phyloP scores from a whole-genome alignment of 2,888 invertebrate genomes.

The Plagiodera versicolora region DNA sequence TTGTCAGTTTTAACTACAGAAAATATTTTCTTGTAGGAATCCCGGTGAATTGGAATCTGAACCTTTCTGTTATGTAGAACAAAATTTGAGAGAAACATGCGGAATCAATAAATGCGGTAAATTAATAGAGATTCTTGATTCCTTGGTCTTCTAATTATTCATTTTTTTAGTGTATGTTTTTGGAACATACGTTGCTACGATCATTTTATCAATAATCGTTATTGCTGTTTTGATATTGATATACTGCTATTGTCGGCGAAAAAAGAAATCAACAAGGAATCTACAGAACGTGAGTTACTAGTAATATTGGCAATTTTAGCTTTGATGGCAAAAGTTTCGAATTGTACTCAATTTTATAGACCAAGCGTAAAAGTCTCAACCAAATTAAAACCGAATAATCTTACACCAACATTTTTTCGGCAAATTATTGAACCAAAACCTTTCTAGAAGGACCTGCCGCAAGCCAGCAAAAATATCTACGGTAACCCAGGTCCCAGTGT shows the following conservation, averaged over 20 bases:
- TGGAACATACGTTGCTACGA: conserved; percentile 77
- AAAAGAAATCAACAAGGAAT: conserved; percentile 53
- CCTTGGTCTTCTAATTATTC: not conserved
- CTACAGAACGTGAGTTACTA: conserved; percentile 63
- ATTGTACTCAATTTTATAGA: too few relatives aligned
- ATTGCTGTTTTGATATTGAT: conserved; percentile 60
- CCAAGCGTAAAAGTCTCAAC: too few relatives aligned
- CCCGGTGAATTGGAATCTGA: conserved; percentile 78
- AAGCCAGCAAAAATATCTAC: conserved; percentile 79
- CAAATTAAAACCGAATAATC: too few relatives aligned
- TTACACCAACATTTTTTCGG: not conserved
- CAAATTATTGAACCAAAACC: not conserved
- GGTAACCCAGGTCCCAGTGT: conserved; percentile 72
- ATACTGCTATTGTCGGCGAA: conserved; percentile 67
- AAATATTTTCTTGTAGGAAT: conserved; percentile 66
- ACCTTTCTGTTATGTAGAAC: conserved; percentile 89
- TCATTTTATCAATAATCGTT: conserved; percentile 59
- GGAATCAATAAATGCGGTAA: conserved; percentile 47
- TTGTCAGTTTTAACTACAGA: not conserved
- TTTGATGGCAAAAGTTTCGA: too few relatives aligned
- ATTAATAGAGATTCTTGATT: not conserved
- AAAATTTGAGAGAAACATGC: conserved; percentile 78
- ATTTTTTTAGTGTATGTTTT: conserved; percentile 69
- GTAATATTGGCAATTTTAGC: too few relatives aligned
- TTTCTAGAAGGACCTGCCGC: conserved; percentile 64